These are phyloP conservation scores for Ormyrus rosae DNA, from an alignment of 2,888 invertebrate species.

Conservation along the genomic window DNA sequence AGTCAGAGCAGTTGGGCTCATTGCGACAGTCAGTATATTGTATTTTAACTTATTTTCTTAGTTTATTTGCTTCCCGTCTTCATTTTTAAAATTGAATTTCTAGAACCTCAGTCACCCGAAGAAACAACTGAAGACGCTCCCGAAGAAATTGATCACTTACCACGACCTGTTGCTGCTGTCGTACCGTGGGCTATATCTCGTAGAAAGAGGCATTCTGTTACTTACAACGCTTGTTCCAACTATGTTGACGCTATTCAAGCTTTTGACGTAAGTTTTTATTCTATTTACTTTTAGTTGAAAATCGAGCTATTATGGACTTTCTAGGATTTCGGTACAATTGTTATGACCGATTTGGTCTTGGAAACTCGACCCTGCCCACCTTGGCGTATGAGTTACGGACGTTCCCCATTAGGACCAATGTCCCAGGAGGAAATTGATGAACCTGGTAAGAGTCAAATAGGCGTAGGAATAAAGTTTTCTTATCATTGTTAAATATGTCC, in stretches of 20 bases:
- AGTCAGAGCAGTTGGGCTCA: conserved; percentile 68
- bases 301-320: conserved; percentile 67
- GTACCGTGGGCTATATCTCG: conserved; percentile 40
- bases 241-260: conserved; percentile 75
- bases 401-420: conserved; percentile 58
- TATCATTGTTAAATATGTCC: background rate
- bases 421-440: conserved; percentile 62
- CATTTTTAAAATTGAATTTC: background rate
- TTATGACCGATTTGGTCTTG: conserved; percentile 78
- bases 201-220: conserved; percentile 61
- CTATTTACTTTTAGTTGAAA: background rate
- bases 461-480: background rate
- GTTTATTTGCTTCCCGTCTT: no score
- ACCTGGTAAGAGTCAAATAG: conserved; percentile 60
- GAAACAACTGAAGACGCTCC: conserved; percentile 63
- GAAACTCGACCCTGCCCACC: conserved; percentile 78
- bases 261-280: conserved; percentile 69
- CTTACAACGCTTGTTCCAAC: conserved; percentile 64
- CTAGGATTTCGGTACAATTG: conserved; percentile 77
- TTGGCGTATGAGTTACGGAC: conserved; percentile 59
- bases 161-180: conserved; percentile 60
- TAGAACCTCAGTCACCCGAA: conserved; percentile 57
- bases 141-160: conserved; percentile 70
- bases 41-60: no score
- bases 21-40: conserved; percentile 66